These are phyloP conservation scores for Crocallis elinguaria DNA, from an alignment of 2,888 invertebrate species.

Conservation along the genomic window DNA sequence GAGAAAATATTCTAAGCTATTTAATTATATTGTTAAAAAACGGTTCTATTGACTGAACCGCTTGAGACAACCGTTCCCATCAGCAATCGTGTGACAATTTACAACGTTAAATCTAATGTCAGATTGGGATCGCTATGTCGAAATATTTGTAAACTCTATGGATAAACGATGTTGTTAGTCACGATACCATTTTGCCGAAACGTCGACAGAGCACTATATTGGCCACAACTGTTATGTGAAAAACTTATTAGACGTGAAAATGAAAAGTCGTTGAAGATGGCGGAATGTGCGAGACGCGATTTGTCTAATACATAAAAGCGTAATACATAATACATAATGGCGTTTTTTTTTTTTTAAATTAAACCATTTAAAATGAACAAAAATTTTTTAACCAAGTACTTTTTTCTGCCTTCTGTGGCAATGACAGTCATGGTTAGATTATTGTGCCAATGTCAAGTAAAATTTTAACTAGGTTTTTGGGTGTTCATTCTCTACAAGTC, in stretches of 20 bases:
- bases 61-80: conserved; percentile 17
- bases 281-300: background rate
- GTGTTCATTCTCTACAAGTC: too few species aligned
- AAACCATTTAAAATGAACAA: too few species aligned
- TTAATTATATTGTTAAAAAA: background rate
- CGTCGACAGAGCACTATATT: conserved; percentile 55
- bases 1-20: background rate
- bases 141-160: conserved; percentile 81
- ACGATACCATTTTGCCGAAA: conserved; percentile 54
- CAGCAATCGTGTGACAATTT: conserved; percentile 25
- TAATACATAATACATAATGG: too few species aligned
- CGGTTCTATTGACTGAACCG: background rate
- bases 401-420: too few species aligned
- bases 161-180: conserved; percentile 65
- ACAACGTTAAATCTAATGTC: conserved; percentile 36
- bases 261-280: background rate
- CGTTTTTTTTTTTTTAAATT: too few species aligned
- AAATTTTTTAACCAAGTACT: too few species aligned
- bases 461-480: too few species aligned
- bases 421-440: too few species aligned
- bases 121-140: conserved; percentile 75
- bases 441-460: too few species aligned
- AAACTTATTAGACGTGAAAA: conserved; percentile 45
- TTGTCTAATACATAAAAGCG: too few species aligned
- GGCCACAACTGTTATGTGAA: too few species aligned